Conservation (phyloP, 2,888 invertebrate genomes). For the Odontomyia ornata region DNA sequence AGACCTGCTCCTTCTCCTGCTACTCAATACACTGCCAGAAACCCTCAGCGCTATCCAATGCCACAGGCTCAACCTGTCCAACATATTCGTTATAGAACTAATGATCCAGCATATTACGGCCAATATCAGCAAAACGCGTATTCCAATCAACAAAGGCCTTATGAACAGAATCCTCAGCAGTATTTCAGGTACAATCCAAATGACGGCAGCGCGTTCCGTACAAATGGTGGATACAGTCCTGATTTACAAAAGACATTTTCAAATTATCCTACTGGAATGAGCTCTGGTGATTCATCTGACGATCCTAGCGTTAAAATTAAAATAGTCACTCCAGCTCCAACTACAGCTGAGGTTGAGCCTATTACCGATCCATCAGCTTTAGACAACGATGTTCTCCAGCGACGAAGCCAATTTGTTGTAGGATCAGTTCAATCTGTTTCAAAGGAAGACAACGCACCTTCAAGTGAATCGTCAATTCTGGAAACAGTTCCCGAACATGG, state of each 20-base stretch:
- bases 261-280: background rate
- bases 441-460: conserved; percentile 55
- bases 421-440: conserved; percentile 65
- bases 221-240: background rate
- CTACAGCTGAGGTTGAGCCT: conserved; percentile 25
- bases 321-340: conserved; percentile 27
- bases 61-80: conserved; percentile 33
- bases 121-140: conserved; percentile 29
- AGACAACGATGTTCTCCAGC: conserved; percentile 48
- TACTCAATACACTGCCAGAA: conserved; percentile 57
- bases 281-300: conserved; percentile 3
- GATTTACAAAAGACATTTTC: conserved; percentile 11
- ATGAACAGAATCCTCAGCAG: conserved; percentile 21
- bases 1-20: conserved; percentile 39
- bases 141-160: conserved; percentile 11
- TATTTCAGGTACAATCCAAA: conserved; percentile 39
- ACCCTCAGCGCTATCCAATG: conserved; percentile 34
- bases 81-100: conserved; percentile 33
- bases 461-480: conserved; percentile 65
- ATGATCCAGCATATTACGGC: conserved; percentile 24
- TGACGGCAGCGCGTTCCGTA: conserved; percentile 20
- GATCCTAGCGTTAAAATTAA: conserved; percentile 36
- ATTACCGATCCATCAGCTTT: conserved; percentile 38
- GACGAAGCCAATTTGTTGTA: conserved; percentile 71
- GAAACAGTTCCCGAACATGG: conserved; percentile 74